Base-by-base conservation (phyloP, 2,113 vertebrate genomes). In the Salvelinus namaycush region DNA sequence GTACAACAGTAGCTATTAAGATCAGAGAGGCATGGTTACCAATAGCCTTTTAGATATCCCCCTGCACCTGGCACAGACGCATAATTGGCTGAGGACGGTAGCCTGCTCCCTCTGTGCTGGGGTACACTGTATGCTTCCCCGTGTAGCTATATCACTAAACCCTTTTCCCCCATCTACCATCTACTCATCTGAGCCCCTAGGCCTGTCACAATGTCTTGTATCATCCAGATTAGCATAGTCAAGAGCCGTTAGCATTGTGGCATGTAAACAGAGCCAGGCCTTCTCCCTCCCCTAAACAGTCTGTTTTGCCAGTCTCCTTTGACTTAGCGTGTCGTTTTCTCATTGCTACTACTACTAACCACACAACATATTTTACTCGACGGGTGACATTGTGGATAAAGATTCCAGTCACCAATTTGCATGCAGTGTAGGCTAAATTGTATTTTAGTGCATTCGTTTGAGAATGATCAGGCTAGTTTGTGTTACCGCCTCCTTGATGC, bases 171-270 rank as follows among this genome's bases (percentile, higher is more conserved):
- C 67, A 13, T 31, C 65, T 6, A 29, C 26, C 26, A 26, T 29
- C 18, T 22, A 90, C 87, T 91, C 92, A 94, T 93, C 93, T 94
- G 93, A 94, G 93, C 91, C 92, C 91, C 86, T 54, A 78, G 84
- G 29, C 80, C 84, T 85, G 89, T 84, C 34, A 90, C 92, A 91
- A 90, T 90, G 89, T 90, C 89, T 91, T 89, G 86, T 92, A 92
- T 93, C 92, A 93, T 89, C 81, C 77, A 83, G 88, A 95, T 95
- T 94, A 92, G 92, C 93, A 94, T 95, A 94, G 91, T 94, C 89
- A 93, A 95, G 94, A 89, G 91, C 90, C 76, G 89, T 93, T 94
- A 92, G 90, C 89, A 91, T 92, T 94, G 89, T 93, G 89, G 86
- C 77, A 83, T 73, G 91, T 91, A 90, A 92, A 92, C 90, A 91